Evolutionary conservation across 2,113 vertebrate species (phyloP).

Genomic region (Cavia aperea): DNA sequence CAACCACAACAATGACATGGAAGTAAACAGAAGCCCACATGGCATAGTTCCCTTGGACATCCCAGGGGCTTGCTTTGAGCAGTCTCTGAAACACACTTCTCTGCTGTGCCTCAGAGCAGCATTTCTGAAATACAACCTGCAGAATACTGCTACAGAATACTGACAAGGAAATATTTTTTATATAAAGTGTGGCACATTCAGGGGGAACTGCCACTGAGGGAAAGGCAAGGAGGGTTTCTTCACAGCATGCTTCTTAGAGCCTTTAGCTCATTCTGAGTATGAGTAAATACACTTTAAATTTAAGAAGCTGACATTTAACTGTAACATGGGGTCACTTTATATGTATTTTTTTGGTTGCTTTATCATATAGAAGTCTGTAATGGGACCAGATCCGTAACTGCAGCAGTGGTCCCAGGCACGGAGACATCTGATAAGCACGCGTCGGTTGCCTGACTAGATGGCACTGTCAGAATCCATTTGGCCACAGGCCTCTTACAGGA

Average conservation of each 20-base stretch:
- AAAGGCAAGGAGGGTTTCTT: neutral
- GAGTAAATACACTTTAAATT: neutral
- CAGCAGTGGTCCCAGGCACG: neutral
- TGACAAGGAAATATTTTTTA: neutral
- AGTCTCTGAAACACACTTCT: neutral
- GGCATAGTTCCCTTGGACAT: neutral
- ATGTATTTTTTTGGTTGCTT: neutral
- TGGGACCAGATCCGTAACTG: neutral
- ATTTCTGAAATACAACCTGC: neutral
- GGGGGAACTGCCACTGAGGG: neutral
- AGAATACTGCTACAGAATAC: no score
- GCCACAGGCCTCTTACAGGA: neutral
- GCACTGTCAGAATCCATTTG: neutral
- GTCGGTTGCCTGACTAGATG: neutral
- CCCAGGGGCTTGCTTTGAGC: neutral
- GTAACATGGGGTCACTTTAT: neutral
- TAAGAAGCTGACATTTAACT: neutral
- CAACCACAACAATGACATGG: neutral
- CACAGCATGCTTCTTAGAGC: neutral
- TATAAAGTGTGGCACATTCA: neutral
- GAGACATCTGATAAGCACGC: neutral
- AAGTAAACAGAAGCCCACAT: neutral
- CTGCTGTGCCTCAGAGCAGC: neutral
- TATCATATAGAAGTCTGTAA: neutral
- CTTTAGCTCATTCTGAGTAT: neutral